Percentiles rank a stretch among this genome's conserved stretches.
Conservation (phyloP, 1,140 invertebrate genomes). For the Eriocheir sinensis region DNA sequence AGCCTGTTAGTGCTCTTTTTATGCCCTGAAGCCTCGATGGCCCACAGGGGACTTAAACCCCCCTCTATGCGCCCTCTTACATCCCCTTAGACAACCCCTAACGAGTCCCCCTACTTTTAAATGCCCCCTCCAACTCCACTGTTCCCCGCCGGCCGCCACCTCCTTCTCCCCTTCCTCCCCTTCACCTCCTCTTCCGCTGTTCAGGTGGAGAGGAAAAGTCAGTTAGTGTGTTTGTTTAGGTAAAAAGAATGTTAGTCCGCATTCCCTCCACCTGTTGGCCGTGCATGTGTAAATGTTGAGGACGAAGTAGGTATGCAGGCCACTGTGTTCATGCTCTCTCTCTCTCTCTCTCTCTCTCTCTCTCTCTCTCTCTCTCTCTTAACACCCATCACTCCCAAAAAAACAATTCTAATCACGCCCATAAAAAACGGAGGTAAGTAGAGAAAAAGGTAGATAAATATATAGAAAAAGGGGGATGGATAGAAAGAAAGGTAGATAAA, state of each 20-base stretch:
- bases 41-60: neutral
- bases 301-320: no score
- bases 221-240: no score
- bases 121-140: neutral
- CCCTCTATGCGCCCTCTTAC: neutral
- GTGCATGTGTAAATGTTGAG: no score
- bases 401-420: neutral
- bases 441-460: neutral
- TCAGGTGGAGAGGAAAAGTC: no score
- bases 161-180: neutral
- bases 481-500: neutral
- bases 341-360: constrained; percentile 38
- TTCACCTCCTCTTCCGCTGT: neutral
- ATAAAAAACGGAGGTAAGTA: neutral
- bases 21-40: neutral
- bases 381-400: neutral
- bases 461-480: no score
- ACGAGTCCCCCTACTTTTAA: neutral
- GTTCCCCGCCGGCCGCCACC: neutral
- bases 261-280: no score
- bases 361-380: constrained; percentile 18
- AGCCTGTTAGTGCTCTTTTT: no score
- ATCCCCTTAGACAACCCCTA: neutral
- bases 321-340: neutral
- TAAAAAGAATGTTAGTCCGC: no score